Conservation (phyloP, 2,797 vertebrate species). For the Fistularia commersonii region DNA sequence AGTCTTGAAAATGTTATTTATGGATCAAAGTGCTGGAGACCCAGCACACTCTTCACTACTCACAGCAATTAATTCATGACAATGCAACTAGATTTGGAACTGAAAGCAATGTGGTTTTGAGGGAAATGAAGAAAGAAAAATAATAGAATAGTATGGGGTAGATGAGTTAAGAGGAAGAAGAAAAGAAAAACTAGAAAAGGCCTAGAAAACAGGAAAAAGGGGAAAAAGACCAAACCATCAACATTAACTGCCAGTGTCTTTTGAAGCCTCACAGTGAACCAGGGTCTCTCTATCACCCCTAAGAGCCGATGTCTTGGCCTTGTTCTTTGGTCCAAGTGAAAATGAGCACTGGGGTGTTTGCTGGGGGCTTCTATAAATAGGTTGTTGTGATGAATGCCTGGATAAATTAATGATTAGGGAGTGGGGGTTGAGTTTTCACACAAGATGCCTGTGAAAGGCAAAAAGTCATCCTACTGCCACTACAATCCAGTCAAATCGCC, state of each 20-base stretch:
- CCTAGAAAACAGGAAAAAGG: too few relatives aligned
- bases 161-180: not conserved
- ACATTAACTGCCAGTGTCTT: slow-evolving; percentile 1
- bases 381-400: slow-evolving; percentile 52
- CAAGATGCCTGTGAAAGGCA: slow-evolving; percentile 20
- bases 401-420: slow-evolving; percentile 73
- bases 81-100: slow-evolving; percentile 7
- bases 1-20: too few relatives aligned
- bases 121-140: not conserved
- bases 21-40: too few relatives aligned
- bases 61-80: slow-evolving; percentile 50
- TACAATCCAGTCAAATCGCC: not conserved
- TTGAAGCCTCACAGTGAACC: slow-evolving; percentile 22
- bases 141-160: not conserved
- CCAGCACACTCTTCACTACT: slow-evolving; percentile 26
- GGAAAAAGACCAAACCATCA: slow-evolving; percentile 13
- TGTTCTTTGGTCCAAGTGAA: slow-evolving; percentile 42
- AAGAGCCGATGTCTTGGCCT: slow-evolving; percentile 4
- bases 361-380: slow-evolving; percentile 71
- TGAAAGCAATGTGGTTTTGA: slow-evolving; percentile 16
- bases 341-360: slow-evolving; percentile 44
- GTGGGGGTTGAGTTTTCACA: slow-evolving; percentile 25
- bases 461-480: slow-evolving; percentile 26
- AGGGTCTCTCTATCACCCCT: slow-evolving; percentile 12
- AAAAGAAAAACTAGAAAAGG: not conserved